A percentile compares a stretch with the other conserved stretches of the same genome.
phyloP scores from a whole-genome alignment of 2,797 vertebrate genomes.

The Xyrichtys novacula region DNA sequence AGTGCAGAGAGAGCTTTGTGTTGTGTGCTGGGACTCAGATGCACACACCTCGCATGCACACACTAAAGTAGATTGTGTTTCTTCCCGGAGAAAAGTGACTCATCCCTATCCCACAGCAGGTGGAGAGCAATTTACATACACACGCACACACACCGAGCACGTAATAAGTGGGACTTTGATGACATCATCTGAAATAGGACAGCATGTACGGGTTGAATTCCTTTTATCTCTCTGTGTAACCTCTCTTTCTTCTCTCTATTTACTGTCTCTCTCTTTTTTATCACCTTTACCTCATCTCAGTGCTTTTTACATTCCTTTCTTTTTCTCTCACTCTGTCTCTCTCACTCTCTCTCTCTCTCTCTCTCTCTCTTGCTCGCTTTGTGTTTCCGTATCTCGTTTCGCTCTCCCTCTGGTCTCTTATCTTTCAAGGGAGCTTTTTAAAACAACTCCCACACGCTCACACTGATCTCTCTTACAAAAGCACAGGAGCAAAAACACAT shows the following conservation, averaged over 20 bases:
- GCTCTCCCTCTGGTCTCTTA: conserved; percentile 53
- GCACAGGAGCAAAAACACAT: conserved; percentile 29
- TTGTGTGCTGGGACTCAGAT: neutral
- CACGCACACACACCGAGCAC: conserved; percentile 12
- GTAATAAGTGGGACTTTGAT: conserved; percentile 34
- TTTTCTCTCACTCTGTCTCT: too few relatives aligned
- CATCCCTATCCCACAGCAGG: conserved; percentile 46
- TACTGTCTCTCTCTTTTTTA: conserved; percentile 17
- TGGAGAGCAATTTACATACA: conserved; percentile 47
- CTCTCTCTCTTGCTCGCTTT: too few relatives aligned
- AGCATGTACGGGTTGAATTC: conserved; percentile 16
- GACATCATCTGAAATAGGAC: conserved; percentile 42
- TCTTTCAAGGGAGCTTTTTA: conserved; percentile 67
- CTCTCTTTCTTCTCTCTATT: conserved; percentile 10
- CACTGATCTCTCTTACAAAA: conserved; percentile 60
- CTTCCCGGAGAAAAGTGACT: conserved; percentile 54
- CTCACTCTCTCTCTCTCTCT: neutral
- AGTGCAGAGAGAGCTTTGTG: conserved; percentile 35
- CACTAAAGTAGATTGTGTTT: conserved; percentile 31
- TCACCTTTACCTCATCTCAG: conserved; percentile 22
- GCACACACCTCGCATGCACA: conserved; percentile 5
- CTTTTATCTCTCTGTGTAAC: conserved; percentile 8
- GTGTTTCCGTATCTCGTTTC: conserved; percentile 23
- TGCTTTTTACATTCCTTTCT: conserved; percentile 21
- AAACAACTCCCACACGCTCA: conserved; percentile 67